Evolutionary conservation across 2,797 vertebrate genomes (phyloP), one percentile per base, ranked within the genome.

Genomic region (Selene dorsalis): DNA sequence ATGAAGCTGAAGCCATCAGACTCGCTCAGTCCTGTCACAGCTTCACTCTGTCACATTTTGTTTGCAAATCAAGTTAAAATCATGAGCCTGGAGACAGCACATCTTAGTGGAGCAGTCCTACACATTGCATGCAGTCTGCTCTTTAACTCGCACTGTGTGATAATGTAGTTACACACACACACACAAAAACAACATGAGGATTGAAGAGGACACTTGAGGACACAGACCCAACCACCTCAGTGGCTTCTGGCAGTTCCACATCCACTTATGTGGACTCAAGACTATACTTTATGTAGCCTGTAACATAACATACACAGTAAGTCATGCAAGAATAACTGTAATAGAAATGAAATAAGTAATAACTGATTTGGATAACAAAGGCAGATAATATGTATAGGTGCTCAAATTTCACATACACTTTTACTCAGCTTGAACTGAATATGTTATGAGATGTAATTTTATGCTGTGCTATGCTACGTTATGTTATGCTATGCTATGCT

Each of bases 31-130:
- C 75, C 39, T 73, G n/a, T 68, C 28, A 28, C 66, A 57, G 38
- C 69, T 58, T 14, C 67, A 75, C 14, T 4, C 41, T 45, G 43
- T 45, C 43, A 45, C 16, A 45, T 18, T 45, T 2, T 60, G 30
- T 52, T 79, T 68, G 4, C 17, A 65, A 65, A n/a, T 6, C 55
- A 84, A 60, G 50, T 65, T 32, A 69, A 61, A 72, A 67, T 80
- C 71, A 79, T 55, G 67, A 60, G 64, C 69, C 71, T 6, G 20
- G 30, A 58, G 74, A 57, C 28, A 26, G 39, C 12, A 13, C 18
- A 20, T 62, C 35, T 62, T 45, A 38, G 20, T 50, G 56, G 64
- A 63, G 41, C 45, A 22, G 52, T 18, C 24, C 8, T 56, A 20
- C 47, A 64, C 75, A 77, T 30, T 69, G 12, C 28, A 11, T 64